Evolutionary conservation across 2,888 invertebrate species (phyloP), one percentile per base, ranked within the genome.

Genomic region (Auanema freiburgensis): DNA sequence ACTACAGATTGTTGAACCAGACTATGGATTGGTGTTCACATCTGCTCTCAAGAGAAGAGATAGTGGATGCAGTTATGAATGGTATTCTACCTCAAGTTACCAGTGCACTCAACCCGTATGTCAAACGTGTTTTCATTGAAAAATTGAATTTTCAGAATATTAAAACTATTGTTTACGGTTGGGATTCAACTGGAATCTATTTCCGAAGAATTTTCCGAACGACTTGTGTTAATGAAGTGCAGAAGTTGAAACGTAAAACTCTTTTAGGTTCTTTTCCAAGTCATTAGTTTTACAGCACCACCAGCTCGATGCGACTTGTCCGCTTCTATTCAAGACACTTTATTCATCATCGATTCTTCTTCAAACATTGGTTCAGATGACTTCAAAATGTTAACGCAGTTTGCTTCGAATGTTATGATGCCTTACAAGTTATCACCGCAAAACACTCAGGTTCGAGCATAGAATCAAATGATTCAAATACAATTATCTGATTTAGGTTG

Each of bases 261-360:
- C 8, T 33, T 8, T 3, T 33, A n/a, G n/a, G n/a, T n/a, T n/a
- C n/a, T n/a, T n/a, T n/a, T n/a, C n/a, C n/a, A n/a, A n/a, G n/a
- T n/a, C n/a, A 42, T n/a, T 46, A 49, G 42, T 50, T 14, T 42
- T 55, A 33, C 60, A 68, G 68, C 74, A 25, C 67, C 75, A 42
- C 70, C 72, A 41, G 73, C 74, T 12, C 58, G 55, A 24, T 76
- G 76, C 52, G 66, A 71, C 49, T 65, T 76, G 1, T 57, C 46
- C 24, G 41, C 55, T 1, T 65, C 68, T 6, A 66, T 68, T 57
- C 72, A 71, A 46, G 78, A 78, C 50, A 72, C 74, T 10, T 52
- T 74, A 3, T 74, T 77, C 67, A 41, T 78, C 10, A 67, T 78
- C 51, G 78, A 78, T 54, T 66, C 69, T n/a, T 72, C 72, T 10